Percentiles rank a stretch among this genome's conserved stretches.
These are phyloP conservation scores for Actias luna DNA, from an alignment of 2,888 invertebrate species.

Conservation along the genomic window DNA sequence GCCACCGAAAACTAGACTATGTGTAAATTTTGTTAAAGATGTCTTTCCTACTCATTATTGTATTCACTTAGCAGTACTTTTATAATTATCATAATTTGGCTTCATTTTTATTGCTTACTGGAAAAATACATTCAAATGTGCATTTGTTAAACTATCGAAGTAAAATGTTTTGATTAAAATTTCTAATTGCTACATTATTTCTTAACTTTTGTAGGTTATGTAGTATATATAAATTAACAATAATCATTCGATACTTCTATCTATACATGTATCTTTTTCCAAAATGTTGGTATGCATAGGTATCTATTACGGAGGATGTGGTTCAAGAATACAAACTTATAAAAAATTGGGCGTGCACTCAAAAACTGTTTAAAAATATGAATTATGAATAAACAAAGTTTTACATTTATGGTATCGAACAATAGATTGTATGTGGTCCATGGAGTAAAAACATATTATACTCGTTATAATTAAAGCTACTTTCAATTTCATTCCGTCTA, in stretches of 20 bases:
- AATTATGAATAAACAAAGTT: no score
- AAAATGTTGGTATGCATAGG: no score
- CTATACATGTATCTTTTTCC: no score
- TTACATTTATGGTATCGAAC: no score
- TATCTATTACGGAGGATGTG: no score
- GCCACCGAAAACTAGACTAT: slow-evolving; percentile 51
- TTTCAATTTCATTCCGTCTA: neutral
- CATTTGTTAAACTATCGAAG: neutral
- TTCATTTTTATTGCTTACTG: slow-evolving; percentile 7
- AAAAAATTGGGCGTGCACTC: no score
- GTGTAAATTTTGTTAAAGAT: slow-evolving; percentile 51
- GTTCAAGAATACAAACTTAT: no score
- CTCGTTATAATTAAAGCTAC: neutral
- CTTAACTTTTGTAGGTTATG: neutral
- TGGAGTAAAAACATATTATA: neutral
- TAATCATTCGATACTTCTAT: neutral
- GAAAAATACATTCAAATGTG: neutral
- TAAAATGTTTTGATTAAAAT: neutral
- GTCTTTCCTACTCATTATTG: slow-evolving; percentile 35
- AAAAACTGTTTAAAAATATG: no score
- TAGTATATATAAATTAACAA: neutral
- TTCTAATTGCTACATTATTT: slow-evolving; percentile 4
- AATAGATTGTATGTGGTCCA: no score
- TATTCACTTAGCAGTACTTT: slow-evolving; percentile 35
- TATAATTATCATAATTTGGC: neutral